A percentile compares a stretch with the other conserved stretches of the same genome.
Evolutionary conservation across 37 sponge, comb jelly and placozoan genomes (phyloP).

Genomic region (Cliona cf. orientalis): DNA sequence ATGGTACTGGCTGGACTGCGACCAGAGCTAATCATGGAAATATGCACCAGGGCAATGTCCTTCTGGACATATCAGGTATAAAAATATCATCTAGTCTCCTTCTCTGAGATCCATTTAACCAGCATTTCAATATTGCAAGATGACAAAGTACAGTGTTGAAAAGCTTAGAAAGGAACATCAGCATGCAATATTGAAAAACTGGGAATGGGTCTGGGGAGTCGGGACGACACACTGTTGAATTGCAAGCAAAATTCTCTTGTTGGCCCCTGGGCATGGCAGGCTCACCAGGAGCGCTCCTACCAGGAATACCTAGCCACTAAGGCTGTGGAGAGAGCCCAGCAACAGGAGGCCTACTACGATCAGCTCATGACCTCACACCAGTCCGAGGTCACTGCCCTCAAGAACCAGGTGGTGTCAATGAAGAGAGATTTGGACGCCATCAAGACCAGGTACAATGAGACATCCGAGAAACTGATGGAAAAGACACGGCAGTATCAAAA

Average conservation of each 20-base stretch:
- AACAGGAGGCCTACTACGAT: conserved; percentile 84
- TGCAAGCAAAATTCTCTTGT: no score
- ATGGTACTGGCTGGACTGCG: conserved; percentile 93
- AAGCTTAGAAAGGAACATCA: no score
- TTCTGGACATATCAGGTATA: conserved; percentile 92
- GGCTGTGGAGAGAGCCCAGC: conserved; percentile 79
- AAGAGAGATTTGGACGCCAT: conserved; percentile 77
- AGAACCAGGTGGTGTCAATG: conserved; percentile 54
- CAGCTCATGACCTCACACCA: conserved; percentile 56
- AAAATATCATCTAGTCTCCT: not conserved
- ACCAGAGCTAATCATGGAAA: conserved; percentile 92
- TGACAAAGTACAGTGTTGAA: no score
- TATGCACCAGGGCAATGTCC: conserved; percentile 84
- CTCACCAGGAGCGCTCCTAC: conserved; percentile 77
- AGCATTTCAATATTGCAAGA: not conserved
- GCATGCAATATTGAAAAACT: no score
- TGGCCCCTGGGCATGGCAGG: no score
- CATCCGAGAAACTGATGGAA: conserved; percentile 86
- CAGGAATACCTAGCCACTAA: conserved; percentile 80
- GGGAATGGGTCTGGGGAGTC: no score
- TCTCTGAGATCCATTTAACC: not conserved
- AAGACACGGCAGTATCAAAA: conserved; percentile 87
- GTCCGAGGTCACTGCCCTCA: conserved; percentile 74
- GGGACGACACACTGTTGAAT: no score
- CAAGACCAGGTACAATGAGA: conserved; percentile 75